phyloP scores from a whole-genome alignment of 2,113 vertebrate genomes.

The Lethenteron reissneri region DNA sequence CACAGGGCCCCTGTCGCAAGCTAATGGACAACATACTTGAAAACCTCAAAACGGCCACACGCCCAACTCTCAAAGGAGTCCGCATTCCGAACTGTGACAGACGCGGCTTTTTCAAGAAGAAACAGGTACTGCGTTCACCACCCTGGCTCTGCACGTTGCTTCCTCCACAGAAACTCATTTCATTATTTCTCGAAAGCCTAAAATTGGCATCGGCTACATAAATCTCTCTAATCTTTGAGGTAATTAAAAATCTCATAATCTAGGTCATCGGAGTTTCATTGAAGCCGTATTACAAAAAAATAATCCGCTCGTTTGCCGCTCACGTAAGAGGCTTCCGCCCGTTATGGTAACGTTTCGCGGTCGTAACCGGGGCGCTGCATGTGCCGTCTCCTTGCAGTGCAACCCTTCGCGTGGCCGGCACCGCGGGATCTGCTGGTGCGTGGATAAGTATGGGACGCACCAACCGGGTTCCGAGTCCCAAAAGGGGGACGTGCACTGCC shows the following conservation, averaged over 20 bases:
- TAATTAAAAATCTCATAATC: no score
- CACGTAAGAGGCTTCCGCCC: no score
- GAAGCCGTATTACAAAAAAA: no score
- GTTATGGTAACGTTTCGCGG: no score
- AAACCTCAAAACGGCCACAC: background rate
- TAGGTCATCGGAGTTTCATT: no score
- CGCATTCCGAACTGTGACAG: conserved; percentile 1
- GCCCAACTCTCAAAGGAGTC: background rate
- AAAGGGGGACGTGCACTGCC: conserved; percentile 76
- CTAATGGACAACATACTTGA: background rate
- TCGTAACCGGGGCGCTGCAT: no score
- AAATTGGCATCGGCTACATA: no score
- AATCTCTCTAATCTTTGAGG: no score
- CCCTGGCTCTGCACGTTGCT: no score
- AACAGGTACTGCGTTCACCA: background rate
- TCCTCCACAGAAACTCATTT: no score
- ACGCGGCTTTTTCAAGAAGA: conserved; percentile 2
- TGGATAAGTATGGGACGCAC: conserved; percentile 89
- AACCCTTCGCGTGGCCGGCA: conserved; percentile 90
- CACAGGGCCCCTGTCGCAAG: conserved; percentile 2
- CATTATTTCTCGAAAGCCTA: no score
- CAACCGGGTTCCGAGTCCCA: conserved; percentile 73
- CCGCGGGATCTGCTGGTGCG: conserved; percentile 88
- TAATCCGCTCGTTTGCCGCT: no score
- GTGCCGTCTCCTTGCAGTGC: conserved; percentile 31